These are phyloP conservation scores for Drosophila repleta DNA, from an alignment of 1,140 invertebrate species.

Conservation along the genomic window DNA sequence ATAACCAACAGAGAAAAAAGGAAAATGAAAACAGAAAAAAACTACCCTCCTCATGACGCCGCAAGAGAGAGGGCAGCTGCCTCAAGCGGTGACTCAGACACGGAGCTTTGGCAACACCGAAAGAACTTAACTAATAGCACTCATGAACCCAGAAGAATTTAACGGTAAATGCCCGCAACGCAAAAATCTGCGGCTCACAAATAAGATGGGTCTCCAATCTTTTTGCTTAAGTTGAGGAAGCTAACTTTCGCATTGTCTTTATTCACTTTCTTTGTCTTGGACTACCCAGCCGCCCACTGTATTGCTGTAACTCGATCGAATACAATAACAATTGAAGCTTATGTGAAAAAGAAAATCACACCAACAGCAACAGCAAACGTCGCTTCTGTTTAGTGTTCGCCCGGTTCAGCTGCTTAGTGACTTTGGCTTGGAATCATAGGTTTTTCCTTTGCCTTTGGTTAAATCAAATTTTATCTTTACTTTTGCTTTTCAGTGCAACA, in stretches of 20 bases:
- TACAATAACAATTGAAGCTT: neutral
- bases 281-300: neutral
- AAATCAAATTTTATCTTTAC: constrained; percentile 25
- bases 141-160: constrained; percentile 20
- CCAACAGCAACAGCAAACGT: neutral
- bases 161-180: constrained; percentile 18
- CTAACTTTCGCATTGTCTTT: constrained; percentile 2
- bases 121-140: constrained; percentile 32
- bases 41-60: constrained; percentile 57
- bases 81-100: constrained; percentile 65
- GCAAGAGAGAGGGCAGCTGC: neutral
- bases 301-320: constrained; percentile 22
- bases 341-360: constrained; percentile 1
- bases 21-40: constrained; percentile 46
- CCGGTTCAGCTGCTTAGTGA: constrained; percentile 3
- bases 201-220: neutral
- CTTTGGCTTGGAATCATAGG: constrained; percentile 17
- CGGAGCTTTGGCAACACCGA: constrained; percentile 27
- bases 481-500: constrained; percentile 10
- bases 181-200: constrained; percentile 4
- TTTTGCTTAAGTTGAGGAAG: neutral
- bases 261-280: constrained; percentile 1
- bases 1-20: constrained; percentile 36
- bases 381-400: neutral
- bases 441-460: constrained; percentile 21